Conservation (phyloP, 2,888 invertebrate genomes). For the Caenorhabditis sp. region DNA sequence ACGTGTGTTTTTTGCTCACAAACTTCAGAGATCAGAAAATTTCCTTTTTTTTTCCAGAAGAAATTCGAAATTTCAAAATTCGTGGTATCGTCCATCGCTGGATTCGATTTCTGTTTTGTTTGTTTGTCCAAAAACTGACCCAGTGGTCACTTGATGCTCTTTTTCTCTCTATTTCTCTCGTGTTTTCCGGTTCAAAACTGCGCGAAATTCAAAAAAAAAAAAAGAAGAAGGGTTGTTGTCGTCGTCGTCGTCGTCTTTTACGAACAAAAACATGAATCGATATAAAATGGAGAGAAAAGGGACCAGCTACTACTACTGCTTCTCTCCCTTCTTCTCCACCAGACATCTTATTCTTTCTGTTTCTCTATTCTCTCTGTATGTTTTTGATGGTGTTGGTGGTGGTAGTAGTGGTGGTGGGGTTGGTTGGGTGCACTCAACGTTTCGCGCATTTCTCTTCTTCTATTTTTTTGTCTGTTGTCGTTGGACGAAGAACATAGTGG, state of each 20-base stretch:
- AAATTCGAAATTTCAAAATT: too few relatives aligned
- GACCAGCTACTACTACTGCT: conserved; percentile 9
- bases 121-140: neutral
- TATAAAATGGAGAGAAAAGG: conserved; percentile 14
- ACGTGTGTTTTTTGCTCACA: too few relatives aligned
- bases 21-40: too few relatives aligned
- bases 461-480: conserved; percentile 7
- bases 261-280: conserved; percentile 4
- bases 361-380: conserved; percentile 1
- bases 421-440: neutral
- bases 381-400: too few relatives aligned
- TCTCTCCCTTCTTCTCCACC: conserved; percentile 10
- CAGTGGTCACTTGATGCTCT: conserved; percentile 15
- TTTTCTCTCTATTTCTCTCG: neutral
- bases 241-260: neutral
- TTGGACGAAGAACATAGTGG: neutral
- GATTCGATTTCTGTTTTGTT: neutral
- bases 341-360: too few relatives aligned
- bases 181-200: neutral
- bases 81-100: too few relatives aligned
- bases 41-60: too few relatives aligned
- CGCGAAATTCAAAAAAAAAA: neutral
- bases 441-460: conserved; percentile 13
- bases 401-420: neutral
- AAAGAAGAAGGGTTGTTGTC: too few relatives aligned